Base-by-base conservation (phyloP, 2,113 vertebrate species). In the Ophthalmolycus amberensis region DNA sequence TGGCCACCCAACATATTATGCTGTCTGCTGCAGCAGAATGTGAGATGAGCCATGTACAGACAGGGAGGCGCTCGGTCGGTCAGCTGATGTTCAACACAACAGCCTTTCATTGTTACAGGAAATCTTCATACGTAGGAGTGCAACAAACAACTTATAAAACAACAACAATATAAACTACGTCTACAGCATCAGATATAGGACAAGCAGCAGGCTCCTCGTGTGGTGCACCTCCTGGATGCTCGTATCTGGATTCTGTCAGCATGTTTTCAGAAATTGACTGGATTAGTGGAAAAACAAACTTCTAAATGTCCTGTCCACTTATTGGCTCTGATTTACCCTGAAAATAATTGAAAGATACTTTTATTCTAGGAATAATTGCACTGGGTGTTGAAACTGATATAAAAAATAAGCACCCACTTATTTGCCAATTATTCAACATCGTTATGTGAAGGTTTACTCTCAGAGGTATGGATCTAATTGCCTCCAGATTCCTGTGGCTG, bases 391-490 rank as follows among this genome's bases (percentile, higher is more conserved):
- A 77, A 67, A 72, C 48, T 40, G 32, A 56, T 69, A 83, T 79
- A 42, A 80, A 80, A 44, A 38, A 18, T 0, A 6, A 59, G 68
- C n/a, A 32, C 22, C 50, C 15, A 25, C 14, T 78, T 56, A 63
- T 40, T 27, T 69, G 6, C 27, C 37, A 77, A 15, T 84, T 75
- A 86, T 27, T 18, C 58, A 77, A 1, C 15, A 8, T 58, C 11
- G 69, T 75, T 67, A 56, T 64, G 60, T 70, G 12, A 69, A 72
- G 34, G n/a, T 71, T 76, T 71, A 25, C 63, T 70, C 65, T 77
- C 58, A 56, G 44, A 64, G 0, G n/a, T 50, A 71, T 75, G 68
- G 14, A 6, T 69, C 59, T 66, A 50, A 58, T 22, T 38, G 40
- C 20, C 22, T n/a, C 0, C 59, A 80, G 29, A 44, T 78, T 82